A percentile compares a stretch with the other conserved stretches of the same genome.
These are phyloP conservation scores for Polypterus bichir DNA, from an alignment of 2,113 vertebrate genomes.

Conservation along the genomic window DNA sequence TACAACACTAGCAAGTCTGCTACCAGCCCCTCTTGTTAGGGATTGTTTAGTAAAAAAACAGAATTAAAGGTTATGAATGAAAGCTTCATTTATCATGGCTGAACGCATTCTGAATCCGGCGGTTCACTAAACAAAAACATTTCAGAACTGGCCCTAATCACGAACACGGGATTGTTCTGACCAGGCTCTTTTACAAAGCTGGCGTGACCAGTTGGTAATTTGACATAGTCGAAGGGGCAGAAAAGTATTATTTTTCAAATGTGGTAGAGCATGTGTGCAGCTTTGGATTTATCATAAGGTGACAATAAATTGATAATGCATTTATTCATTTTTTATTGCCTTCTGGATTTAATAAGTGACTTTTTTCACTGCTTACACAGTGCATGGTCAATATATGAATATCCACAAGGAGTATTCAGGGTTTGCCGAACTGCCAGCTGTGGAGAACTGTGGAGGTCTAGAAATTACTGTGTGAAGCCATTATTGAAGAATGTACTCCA, in stretches of 20 bases:
- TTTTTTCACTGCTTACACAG: not conserved
- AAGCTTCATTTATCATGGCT: not conserved
- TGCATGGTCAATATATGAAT: too few species aligned
- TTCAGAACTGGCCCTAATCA: not conserved
- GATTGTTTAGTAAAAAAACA: too few species aligned
- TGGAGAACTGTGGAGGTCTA: too few species aligned
- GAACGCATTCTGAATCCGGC: not conserved
- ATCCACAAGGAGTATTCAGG: too few species aligned
- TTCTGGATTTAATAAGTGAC: not conserved
- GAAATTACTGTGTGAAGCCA: too few species aligned
- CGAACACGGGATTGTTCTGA: not conserved
- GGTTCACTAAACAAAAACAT: not conserved
- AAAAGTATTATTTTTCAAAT: not conserved
- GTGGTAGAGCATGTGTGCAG: not conserved
- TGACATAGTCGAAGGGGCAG: not conserved
- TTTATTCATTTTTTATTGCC: not conserved
- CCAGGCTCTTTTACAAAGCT: not conserved
- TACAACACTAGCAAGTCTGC: too few species aligned
- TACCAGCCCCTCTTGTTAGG: too few species aligned
- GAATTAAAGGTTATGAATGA: too few species aligned
- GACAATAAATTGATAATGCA: not conserved
- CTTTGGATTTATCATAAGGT: not conserved
- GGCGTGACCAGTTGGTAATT: not conserved
- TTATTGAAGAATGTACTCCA: too few species aligned
- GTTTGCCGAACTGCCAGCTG: too few species aligned